Evolutionary conservation across 2,797 vertebrate species (phyloP), one percentile per base, ranked within the genome.

Genomic region (Notolabrus celidotus): DNA sequence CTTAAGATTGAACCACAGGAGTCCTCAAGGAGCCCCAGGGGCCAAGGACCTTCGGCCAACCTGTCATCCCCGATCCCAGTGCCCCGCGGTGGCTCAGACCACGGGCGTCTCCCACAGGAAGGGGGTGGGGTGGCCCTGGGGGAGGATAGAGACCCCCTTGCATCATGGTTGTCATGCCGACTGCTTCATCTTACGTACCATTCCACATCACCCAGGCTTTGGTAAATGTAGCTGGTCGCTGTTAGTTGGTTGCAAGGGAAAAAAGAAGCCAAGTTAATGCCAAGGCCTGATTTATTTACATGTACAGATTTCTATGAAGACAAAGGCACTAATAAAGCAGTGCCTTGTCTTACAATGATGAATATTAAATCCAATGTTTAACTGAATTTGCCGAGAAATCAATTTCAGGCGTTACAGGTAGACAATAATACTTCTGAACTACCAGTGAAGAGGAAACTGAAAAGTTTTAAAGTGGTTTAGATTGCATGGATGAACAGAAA

Each of bases 191-290:
- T 96, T 99, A 99, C 97, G 98, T 98, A 99, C 98, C 98, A 99
- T 97, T 99, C 98, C 98, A 99, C 98, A 99, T 99, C 98, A 99
- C 98, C 97, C 97, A 98, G 98, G 97, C 95, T 98, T 97, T 99
- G 98, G 98, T 99, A 99, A 99, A 99, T 99, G 98, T 99, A 99
- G 97, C 97, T 99, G 98, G 98, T 99, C 96, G 98, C 98, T 99
- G 97, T 99, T 95, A 95, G 94, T 95, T 95, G 95, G 94, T 95
- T 95, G 95, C 94, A 95, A 99, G 97, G 98, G 97, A 99, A 98
- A 99, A 98, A 96, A 99, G 97, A 99, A 97, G 92, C 95, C 95
- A 98, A 98, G 98, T 99, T 98, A 99, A 99, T 98, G 95, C 94
- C 96, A 88, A 78, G 75, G 82, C 86, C 87, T 85, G n/a, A 0